Percentiles rank a stretch among this genome's conserved stretches.
phyloP scores from a whole-genome alignment of 2,113 vertebrate species.

The Oreochromis aureus region DNA sequence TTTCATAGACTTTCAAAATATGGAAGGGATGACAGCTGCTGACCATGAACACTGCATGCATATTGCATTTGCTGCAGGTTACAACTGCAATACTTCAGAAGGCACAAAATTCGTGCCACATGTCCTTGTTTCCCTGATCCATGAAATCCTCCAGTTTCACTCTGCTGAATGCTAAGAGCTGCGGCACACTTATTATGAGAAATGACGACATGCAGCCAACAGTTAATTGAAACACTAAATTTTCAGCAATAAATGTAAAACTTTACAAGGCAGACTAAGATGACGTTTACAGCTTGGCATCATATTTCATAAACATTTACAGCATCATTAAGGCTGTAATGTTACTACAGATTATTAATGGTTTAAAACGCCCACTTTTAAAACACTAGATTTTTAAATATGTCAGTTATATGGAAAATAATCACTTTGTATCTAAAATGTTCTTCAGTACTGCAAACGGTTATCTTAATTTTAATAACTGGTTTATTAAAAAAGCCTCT shows the following conservation, averaged over 20 bases:
- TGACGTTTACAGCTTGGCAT: neutral
- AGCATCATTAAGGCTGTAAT: neutral
- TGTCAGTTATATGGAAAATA: neutral
- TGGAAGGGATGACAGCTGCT: neutral
- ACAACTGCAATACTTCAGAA: neutral
- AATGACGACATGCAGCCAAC: neutral
- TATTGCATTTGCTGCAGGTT: neutral
- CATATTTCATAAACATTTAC: neutral
- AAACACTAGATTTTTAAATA: neutral
- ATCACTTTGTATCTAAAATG: neutral
- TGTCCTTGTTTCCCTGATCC: neutral
- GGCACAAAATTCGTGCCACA: neutral
- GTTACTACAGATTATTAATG: neutral
- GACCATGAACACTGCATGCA: neutral
- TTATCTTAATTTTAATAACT: neutral
- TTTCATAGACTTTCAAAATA: neutral
- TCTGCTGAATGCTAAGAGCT: neutral
- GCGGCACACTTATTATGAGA: neutral
- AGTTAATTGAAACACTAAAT: conserved; percentile 32
- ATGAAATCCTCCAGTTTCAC: neutral
- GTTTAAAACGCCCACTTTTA: neutral
- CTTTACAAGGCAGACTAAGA: neutral
- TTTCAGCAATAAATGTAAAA: neutral
- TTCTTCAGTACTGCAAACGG: neutral
- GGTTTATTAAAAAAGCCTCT: neutral